A percentile compares a stretch with the other conserved stretches of the same genome.
Evolutionary conservation across 2,797 vertebrate genomes (phyloP).

Genomic region (Syndactyla subalaris): DNA sequence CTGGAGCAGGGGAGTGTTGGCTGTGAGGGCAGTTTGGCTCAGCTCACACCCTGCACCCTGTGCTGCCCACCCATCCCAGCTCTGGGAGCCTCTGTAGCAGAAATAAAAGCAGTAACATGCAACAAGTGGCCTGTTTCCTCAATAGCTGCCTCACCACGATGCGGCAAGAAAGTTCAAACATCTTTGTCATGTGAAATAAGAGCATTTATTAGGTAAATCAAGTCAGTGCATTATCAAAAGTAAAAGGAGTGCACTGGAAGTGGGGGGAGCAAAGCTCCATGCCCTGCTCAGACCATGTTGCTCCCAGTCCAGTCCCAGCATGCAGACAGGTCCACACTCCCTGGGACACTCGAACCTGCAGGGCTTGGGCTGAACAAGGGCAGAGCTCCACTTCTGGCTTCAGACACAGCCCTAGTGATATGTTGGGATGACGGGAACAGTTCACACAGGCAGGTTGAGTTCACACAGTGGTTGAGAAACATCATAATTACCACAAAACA

Average conservation of each 20-base stretch:
- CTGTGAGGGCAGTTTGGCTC: not conserved
- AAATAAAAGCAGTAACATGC: rapidly evolving
- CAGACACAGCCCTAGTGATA: rapidly evolving
- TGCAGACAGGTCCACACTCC: rapidly evolving
- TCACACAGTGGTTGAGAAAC: not conserved
- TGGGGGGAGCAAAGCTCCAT: not conserved
- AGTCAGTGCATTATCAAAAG: rapidly evolving
- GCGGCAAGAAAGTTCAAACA: not conserved
- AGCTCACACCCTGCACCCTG: not conserved
- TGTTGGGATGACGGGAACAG: not conserved
- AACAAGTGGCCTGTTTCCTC: rapidly evolving
- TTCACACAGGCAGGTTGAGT: not conserved
- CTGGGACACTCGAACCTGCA: rapidly evolving
- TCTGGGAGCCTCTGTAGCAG: not conserved
- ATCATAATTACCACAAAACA: not conserved
- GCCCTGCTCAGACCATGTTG: rapidly evolving
- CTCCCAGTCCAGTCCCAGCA: rapidly evolving
- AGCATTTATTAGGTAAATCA: not conserved
- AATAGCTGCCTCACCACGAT: rapidly evolving
- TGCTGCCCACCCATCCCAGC: not conserved
- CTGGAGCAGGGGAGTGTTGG: not conserved
- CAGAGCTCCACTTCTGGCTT: not conserved
- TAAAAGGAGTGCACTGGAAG: rapidly evolving
- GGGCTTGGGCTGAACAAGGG: rapidly evolving
- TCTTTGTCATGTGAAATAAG: not conserved